Base-by-base conservation (phyloP, 2,888 invertebrate species). In the Hirtodrosophila cameraria region DNA sequence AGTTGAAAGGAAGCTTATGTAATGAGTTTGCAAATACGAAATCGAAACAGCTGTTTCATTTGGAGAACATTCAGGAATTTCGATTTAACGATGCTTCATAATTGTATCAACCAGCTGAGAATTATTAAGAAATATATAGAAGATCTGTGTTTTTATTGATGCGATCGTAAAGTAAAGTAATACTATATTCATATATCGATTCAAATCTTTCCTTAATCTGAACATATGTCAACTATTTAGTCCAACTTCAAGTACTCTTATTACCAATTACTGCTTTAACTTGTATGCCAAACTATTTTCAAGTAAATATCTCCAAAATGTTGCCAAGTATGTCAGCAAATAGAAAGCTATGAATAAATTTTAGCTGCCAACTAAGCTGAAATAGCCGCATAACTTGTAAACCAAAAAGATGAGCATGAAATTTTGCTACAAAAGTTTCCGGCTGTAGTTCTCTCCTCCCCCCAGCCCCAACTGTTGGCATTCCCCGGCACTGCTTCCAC, bases 311-410 rank as follows among this genome's bases (percentile, higher is more conserved):
- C 38, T 15, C 8, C 15, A n/a, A 33, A 52, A 45, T 33, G 18
- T 13, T 20, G 12, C n/a, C 28, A 13, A 45, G 33, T 27, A 30
- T 60, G 28, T 25, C 35, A 45, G 20, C 18, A 25, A 71, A 53
- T 33, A 18, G 30, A 48, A 57, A 53, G 43, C 35, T 69, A 54
- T 71, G 59, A 58, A 58, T 58, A 38, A 41, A 50, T 68, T 54
- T 45, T 16, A 30, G 41, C 45, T 53, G 25, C 8, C 9, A 46
- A 30, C 46, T 28, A 9, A 5, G 11, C 12, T 43, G 27, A 35
- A 13, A 35, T 35, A 50, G 33, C 18, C 23, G 45, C 33, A 39
- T 52, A 61, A 35, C 45, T 61, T 61, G 25, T 12, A 27, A 13
- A 38, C 6, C 30, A 35, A 27, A 45, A 33, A 16, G 46, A 9